These are phyloP conservation scores for Verasper variegatus DNA, from an alignment of 2,113 vertebrate genomes.

Conservation along the genomic window DNA sequence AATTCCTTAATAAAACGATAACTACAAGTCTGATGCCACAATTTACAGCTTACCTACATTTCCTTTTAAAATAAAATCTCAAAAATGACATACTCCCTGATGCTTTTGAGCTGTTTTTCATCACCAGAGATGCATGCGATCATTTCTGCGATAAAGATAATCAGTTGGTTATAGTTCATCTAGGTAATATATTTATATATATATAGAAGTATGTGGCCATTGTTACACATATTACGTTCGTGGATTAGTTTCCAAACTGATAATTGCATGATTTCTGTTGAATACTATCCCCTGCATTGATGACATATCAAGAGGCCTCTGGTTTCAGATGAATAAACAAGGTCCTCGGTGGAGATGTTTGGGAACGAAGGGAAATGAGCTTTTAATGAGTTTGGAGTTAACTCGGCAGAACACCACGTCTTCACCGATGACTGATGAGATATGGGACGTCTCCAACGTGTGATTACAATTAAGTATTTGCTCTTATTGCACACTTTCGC, in stretches of 20 bases:
- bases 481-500: constrained; percentile 6
- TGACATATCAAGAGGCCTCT: constrained; percentile 28
- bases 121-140: not conserved
- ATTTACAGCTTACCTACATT: not conserved
- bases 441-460: constrained; percentile 20
- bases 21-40: not conserved
- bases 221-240: not conserved
- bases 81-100: not conserved
- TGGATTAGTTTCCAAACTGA: constrained; percentile 17
- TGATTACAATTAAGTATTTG: constrained; percentile 29
- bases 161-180: not conserved
- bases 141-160: not conserved
- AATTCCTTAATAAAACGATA: too few relatives aligned
- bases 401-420: constrained; percentile 27
- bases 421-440: constrained; percentile 50
- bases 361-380: constrained; percentile 30
- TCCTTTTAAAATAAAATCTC: not conserved
- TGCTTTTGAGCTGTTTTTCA: not conserved
- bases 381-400: constrained; percentile 58
- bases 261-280: constrained; percentile 4
- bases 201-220: not conserved
- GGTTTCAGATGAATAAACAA: constrained; percentile 43
- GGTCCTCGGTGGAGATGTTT: constrained; percentile 42
- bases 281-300: not conserved
- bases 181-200: not conserved